phyloP scores from a whole-genome alignment of 2,888 invertebrate species.

The Sinotaia quadrata region DNA sequence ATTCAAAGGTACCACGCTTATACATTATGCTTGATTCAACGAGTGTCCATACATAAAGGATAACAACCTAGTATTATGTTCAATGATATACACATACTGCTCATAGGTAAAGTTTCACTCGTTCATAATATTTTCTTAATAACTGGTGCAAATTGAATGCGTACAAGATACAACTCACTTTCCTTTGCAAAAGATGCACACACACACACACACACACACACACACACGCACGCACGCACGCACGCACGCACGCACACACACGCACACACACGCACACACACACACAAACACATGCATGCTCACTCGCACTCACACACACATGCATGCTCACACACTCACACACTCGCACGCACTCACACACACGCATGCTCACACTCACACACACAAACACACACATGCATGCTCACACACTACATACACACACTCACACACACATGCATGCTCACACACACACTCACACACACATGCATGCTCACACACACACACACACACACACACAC shows the following conservation, averaged over 20 bases:
- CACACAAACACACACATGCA: neutral
- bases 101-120: too few species aligned
- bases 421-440: slow-evolving; percentile 10
- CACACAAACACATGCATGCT: slow-evolving; percentile 5
- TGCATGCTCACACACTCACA: neutral
- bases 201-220: neutral
- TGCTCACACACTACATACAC: neutral
- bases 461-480: neutral
- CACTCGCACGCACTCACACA: slow-evolving; percentile 1
- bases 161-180: too few species aligned
- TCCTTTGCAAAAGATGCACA: neutral
- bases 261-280: slow-evolving; percentile 4
- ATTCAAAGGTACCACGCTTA: too few species aligned
- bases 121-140: too few species aligned
- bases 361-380: neutral
- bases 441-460: too few species aligned
- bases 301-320: neutral
- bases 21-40: too few species aligned
- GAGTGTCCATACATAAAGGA: too few species aligned
- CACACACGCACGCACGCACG: neutral
- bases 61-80: too few species aligned
- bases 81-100: too few species aligned
- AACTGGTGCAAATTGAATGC: too few species aligned
- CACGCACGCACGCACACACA: slow-evolving; percentile 12
- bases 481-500: neutral